Evolutionary conservation across 2,797 vertebrate genomes (phyloP), one percentile per base, ranked within the genome.

Genomic region (Sebastes cheni): DNA sequence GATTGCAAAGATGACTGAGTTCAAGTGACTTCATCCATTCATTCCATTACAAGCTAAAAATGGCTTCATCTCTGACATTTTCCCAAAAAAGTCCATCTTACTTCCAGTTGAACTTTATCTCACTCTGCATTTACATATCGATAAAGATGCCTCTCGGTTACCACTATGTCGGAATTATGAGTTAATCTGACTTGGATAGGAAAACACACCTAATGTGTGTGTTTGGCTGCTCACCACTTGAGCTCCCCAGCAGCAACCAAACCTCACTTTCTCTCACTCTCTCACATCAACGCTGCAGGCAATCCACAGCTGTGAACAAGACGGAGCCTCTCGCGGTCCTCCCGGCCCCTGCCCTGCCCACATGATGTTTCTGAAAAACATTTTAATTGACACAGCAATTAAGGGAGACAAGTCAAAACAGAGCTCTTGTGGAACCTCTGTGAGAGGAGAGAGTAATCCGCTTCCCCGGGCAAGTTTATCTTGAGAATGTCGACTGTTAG

Each of bases 321-420:
- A 84, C 75, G 7, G 66, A 83, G 79, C 85, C 80, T 84, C 82
- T 75, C 50, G 77, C 75, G 16, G 65, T 81, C 65, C 42, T 68
- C 80, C 32, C 16, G 55, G 84, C 68, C 56, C 60, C 64, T 30
- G 81, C 88, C 83, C 77, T 50, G 52, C 83, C 83, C 34, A 34
- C 70, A 68, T 83, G 70, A 88, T 88, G 82, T 83, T 82, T 84
- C 88, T 82, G 82, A 91, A 87, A 93, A 94, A 94, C 86, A 90
- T 92, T 93, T 95, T 93, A 94, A 95, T 95, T 92, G 92, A 88
- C 78, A 39, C 74, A 54, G 84, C 87, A 94, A 94, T 95, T 95
- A 94, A 89, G 89, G 71, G 32, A 82, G 92, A 91, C 93, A 91
- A 93, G 93, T 95, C 91, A 86, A 93, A 94, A 93, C 93, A 85